These are phyloP conservation scores for Orbicella faveolata DNA, from an alignment of 64 coral and sea anemone species.

Conservation along the genomic window DNA sequence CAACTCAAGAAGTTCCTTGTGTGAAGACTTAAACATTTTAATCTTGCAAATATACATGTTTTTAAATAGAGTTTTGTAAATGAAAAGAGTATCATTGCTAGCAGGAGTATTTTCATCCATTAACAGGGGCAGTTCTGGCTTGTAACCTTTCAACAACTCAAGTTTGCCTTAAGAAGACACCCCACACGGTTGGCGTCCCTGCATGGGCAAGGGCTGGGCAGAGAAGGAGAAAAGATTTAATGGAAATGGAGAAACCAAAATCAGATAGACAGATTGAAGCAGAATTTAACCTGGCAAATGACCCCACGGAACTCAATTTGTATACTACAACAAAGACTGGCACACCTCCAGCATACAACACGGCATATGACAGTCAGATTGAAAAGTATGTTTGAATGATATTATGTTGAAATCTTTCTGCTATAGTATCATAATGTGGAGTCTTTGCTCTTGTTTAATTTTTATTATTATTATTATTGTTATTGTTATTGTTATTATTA, in stretches of 20 bases:
- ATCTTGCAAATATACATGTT: too few relatives aligned
- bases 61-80: too few relatives aligned
- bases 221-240: slow-evolving; percentile 58
- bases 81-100: too few relatives aligned
- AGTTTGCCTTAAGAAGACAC: slow-evolving; percentile 61
- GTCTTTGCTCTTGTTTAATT: too few relatives aligned
- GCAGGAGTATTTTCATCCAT: too few relatives aligned
- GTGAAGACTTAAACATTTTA: too few relatives aligned
- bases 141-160: slow-evolving; percentile 61
- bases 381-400: slow-evolving; percentile 46
- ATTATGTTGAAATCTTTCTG: too few relatives aligned
- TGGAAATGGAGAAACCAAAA: slow-evolving; percentile 85
- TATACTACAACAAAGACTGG: slow-evolving; percentile 75
- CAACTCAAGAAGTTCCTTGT: too few relatives aligned
- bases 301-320: slow-evolving; percentile 67
- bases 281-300: slow-evolving; percentile 79
- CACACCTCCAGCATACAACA: background rate
- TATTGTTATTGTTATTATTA: background rate
- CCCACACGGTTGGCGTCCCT: slow-evolving; percentile 90
- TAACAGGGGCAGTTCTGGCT: background rate
- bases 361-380: slow-evolving; percentile 14
- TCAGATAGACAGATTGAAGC: slow-evolving; percentile 82
- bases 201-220: slow-evolving; percentile 95
- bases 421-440: too few relatives aligned
- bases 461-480: background rate